phyloP scores from a whole-genome alignment of 2,797 vertebrate genomes.

The Mus caroli region DNA sequence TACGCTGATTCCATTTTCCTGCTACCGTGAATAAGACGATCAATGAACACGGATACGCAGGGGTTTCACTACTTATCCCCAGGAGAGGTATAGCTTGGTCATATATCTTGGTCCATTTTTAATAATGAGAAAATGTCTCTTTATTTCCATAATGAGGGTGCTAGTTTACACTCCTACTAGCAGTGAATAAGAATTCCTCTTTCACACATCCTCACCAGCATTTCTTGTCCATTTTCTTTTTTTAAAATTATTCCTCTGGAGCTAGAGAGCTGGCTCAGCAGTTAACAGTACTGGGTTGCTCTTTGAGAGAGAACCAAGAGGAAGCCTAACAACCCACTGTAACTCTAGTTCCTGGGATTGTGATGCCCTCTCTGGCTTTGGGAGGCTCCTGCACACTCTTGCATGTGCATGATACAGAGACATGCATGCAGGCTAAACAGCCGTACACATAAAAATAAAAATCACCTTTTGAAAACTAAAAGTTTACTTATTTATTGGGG shows the following conservation, averaged over 20 bases:
- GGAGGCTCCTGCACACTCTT: not conserved
- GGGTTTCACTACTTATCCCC: not conserved
- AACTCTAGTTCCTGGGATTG: not conserved
- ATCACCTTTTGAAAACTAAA: not conserved
- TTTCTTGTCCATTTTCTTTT: not conserved
- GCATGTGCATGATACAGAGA: not conserved
- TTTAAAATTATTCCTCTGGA: not conserved
- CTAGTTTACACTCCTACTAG: not conserved
- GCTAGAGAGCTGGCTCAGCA: not conserved
- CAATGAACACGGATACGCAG: not conserved
- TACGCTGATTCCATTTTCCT: not conserved
- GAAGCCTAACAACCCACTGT: not conserved
- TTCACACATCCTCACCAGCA: not conserved
- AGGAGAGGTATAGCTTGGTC: not conserved
- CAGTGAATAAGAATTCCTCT: not conserved
- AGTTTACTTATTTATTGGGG: not conserved
- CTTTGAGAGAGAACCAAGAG: not conserved
- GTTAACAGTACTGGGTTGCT: not conserved
- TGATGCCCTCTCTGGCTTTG: not conserved
- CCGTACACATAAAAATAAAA: not conserved
- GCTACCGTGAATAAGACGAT: not conserved
- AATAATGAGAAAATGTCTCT: not conserved
- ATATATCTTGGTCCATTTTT: not conserved
- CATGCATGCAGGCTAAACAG: not conserved
- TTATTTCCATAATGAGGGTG: not conserved